Evolutionary conservation across 2,888 invertebrate genomes (phyloP).

Genomic region (Latrodectus hesperus): DNA sequence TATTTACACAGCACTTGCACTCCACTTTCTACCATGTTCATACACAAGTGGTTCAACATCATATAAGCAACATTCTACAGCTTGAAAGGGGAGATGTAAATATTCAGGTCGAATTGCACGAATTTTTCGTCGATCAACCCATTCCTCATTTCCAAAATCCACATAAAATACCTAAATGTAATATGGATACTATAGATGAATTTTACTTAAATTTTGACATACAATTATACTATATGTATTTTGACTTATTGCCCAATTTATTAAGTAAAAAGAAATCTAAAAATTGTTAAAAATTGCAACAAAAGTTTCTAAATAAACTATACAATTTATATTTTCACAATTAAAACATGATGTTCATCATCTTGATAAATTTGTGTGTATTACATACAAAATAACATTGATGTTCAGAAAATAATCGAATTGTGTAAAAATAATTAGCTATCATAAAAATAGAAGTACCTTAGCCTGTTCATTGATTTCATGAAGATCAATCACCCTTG

Average conservation of each 20-base stretch:
- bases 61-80: constrained; percentile 74
- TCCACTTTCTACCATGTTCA: constrained; percentile 43
- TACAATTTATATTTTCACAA: neutral
- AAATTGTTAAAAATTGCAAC: neutral
- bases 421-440: neutral
- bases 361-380: too few species aligned
- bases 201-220: neutral
- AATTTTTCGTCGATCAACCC: constrained; percentile 72
- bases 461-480: constrained; percentile 22
- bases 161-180: constrained; percentile 73
- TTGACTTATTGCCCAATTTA: neutral
- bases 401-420: neutral
- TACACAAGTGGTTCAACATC: constrained; percentile 70
- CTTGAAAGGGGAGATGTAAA: constrained; percentile 74
- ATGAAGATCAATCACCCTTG: constrained; percentile 62
- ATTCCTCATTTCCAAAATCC: constrained; percentile 74
- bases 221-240: neutral
- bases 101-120: constrained; percentile 73
- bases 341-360: too few species aligned
- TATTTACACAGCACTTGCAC: constrained; percentile 32
- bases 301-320: neutral
- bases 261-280: neutral
- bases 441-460: constrained; percentile 25
- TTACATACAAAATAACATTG: too few species aligned
- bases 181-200: neutral